These are phyloP conservation scores for Antigone vipio DNA, from an alignment of 2,113 vertebrate species.

Conservation along the genomic window DNA sequence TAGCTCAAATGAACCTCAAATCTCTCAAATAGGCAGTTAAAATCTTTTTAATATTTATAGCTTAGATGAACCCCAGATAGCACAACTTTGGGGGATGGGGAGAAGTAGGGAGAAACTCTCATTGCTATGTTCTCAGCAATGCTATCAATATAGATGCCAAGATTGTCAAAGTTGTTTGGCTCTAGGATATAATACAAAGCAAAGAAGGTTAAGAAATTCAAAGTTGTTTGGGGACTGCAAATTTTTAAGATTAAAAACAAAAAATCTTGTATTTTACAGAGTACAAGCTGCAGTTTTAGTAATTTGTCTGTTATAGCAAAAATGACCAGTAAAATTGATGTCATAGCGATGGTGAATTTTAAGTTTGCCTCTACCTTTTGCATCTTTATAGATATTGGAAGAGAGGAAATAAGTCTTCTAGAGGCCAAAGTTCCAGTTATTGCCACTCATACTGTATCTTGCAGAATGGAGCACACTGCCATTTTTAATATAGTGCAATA, in stretches of 20 bases:
- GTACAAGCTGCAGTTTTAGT: background rate
- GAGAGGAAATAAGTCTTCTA: background rate
- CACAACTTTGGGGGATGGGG: background rate
- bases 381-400: background rate
- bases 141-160: background rate
- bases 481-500: background rate
- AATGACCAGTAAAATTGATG: background rate
- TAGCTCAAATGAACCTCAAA: background rate
- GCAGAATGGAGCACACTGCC: background rate
- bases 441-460: background rate
- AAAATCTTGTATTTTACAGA: background rate
- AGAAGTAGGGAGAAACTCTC: background rate
- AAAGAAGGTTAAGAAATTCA: background rate
- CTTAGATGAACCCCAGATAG: background rate
- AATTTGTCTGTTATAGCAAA: background rate
- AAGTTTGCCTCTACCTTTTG: background rate
- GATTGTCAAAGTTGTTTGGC: background rate
- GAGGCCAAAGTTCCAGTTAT: background rate
- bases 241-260: background rate
- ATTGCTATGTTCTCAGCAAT: background rate
- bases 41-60: background rate
- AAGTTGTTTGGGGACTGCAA: background rate
- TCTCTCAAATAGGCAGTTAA: background rate
- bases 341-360: background rate
- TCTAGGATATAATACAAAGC: background rate